Conservation (phyloP, 2,797 vertebrate genomes). For the Pteronotus mesoamericanus region DNA sequence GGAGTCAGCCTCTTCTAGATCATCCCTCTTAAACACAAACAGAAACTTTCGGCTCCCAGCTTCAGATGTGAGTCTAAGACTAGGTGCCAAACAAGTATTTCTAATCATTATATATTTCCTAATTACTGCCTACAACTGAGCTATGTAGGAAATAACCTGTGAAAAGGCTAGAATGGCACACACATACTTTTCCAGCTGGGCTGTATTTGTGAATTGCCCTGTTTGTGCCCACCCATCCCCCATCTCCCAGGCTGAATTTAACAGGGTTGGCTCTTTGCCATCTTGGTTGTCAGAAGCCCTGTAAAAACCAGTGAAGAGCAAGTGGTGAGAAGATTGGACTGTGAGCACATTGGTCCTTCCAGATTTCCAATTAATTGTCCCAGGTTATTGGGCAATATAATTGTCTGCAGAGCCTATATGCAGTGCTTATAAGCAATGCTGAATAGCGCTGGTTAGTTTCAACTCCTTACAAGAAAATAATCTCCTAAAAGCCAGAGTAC, state of each 20-base stretch:
- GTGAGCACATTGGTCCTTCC: background rate
- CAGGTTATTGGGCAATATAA: background rate
- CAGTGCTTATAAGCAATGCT: background rate
- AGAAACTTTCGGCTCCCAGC: background rate
- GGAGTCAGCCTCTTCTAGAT: background rate
- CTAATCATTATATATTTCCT: background rate
- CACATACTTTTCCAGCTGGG: background rate
- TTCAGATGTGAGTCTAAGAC: background rate
- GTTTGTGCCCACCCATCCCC: background rate
- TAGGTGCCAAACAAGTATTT: background rate
- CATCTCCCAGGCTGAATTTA: background rate
- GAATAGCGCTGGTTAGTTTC: background rate
- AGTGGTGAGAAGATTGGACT: background rate
- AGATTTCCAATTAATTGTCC: constrained; percentile 16
- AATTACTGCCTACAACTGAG: background rate
- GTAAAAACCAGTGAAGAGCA: background rate
- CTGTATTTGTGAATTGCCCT: background rate
- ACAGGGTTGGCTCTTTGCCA: background rate
- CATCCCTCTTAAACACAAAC: background rate
- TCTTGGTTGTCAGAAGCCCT: background rate
- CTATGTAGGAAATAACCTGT: background rate
- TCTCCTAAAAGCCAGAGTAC: background rate
- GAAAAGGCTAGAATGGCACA: background rate
- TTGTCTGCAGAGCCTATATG: background rate
- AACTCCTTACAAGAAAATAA: background rate